Conservation (phyloP, 2,113 vertebrate species). For the Vulpes vulpes region DNA sequence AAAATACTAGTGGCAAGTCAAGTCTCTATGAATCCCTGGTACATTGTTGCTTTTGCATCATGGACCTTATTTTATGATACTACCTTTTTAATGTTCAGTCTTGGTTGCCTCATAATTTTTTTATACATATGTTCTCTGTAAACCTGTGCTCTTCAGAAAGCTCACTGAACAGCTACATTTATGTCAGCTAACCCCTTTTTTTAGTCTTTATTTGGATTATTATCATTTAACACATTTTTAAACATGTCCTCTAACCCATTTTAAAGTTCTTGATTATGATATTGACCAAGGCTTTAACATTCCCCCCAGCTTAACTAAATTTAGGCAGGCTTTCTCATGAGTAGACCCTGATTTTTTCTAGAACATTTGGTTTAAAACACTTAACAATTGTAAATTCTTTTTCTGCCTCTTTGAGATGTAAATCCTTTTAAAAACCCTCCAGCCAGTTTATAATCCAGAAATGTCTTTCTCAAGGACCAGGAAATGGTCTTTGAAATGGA, state of each 20-base stretch:
- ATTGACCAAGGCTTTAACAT: not conserved
- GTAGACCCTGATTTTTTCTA: not conserved
- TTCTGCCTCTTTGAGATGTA: not conserved
- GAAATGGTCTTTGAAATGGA: conserved; percentile 22
- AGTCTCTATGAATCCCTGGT: not conserved
- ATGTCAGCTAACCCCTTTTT: not conserved
- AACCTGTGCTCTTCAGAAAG: not conserved
- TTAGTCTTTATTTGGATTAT: not conserved
- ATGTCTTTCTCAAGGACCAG: not conserved
- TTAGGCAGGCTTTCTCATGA: not conserved
- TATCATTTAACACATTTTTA: not conserved
- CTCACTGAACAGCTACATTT: not conserved
- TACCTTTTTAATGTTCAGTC: not conserved
- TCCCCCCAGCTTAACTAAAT: not conserved
- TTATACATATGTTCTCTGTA: not conserved
- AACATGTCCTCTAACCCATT: not conserved
- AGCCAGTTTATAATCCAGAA: not conserved
- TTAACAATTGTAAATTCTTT: not conserved
- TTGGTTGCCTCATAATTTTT: not conserved
- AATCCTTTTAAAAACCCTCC: not conserved
- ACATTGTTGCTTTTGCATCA: not conserved
- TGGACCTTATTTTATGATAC: not conserved
- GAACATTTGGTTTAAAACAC: not conserved
- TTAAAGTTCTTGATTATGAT: not conserved
- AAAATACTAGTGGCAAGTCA: not conserved